Base-by-base conservation (phyloP, 2,888 invertebrate species). In the Tuta absoluta region DNA sequence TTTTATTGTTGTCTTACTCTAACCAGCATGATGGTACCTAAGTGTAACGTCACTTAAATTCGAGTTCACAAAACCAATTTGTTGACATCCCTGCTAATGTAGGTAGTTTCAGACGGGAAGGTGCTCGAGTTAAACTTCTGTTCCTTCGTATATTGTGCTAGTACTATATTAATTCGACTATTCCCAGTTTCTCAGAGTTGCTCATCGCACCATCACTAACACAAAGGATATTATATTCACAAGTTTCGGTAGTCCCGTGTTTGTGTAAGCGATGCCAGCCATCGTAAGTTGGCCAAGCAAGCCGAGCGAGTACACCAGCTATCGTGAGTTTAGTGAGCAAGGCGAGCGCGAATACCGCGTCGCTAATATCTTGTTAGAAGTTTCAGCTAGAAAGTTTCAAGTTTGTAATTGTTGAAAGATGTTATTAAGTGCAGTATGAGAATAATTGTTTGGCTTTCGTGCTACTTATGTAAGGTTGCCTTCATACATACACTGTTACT, bases 221-320 rank as follows among this genome's bases (percentile, higher is more conserved):
- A 45, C 45, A 45, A 45, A 45, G 45, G 45, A 45, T 45, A 45
- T 45, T 45, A 45, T 45, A 45, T 45, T 45, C n/a, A 17, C 45
- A 45, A 45, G n/a, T 45, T 45, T 17, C 17, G 45, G 45, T 17
- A 45, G 17, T 17, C 2, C 45, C n/a, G n/a, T 45, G 45, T 45
- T 45, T 45, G 45, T 45, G 45, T 45, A 45, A 45, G 45, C 17
- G 45, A 45, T 45, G 45, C 45, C 45, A 45, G 45, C 45, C 17
- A 17, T 45, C 45, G 45, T 17, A 45, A 45, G 45, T 45, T 33
- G 33, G 33, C 8, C 10, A 8, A 33, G 33, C 33, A 33, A 33
- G 33, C 8, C 33, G 33, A 33, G 33, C 33, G 8, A 33, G 33
- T 10, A 33, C 28, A 5, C 28, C 2, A 28, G 33, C 33, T 33